These are phyloP conservation scores for Micromussa lordhowensis DNA, from an alignment of 92 coral and sea anemone genomes.

Conservation along the genomic window DNA sequence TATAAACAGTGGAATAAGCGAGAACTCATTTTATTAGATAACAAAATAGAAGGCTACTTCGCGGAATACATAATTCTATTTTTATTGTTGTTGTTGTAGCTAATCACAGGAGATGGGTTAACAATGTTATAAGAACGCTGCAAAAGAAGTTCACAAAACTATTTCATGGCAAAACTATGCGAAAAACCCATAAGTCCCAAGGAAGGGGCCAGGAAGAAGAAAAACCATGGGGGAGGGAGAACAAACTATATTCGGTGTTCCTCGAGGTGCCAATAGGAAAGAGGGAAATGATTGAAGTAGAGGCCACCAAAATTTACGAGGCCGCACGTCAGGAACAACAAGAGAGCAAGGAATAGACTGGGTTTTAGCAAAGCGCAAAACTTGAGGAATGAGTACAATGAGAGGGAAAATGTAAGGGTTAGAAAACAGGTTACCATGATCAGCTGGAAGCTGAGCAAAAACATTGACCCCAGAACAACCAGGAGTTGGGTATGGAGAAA, in stretches of 20 bases:
- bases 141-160: neutral
- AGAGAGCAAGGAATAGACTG: constrained; percentile 36
- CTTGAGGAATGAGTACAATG: neutral
- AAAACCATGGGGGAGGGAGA: constrained; percentile 2
- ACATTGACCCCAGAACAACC: constrained; percentile 44
- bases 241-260: constrained; percentile 10
- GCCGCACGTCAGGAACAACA: constrained; percentile 64
- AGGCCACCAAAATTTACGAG: too few relatives aligned
- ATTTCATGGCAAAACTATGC: neutral
- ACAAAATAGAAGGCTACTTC: too few relatives aligned
- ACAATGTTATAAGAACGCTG: neutral
- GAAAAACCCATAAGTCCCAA: neutral
- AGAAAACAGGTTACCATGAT: neutral
- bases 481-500: constrained; percentile 31
- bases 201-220: constrained; percentile 33
- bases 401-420: too few relatives aligned
- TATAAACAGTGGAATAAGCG: neutral
- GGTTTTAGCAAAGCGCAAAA: constrained; percentile 4
- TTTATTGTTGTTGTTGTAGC: neutral
- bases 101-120: neutral
- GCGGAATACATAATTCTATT: too few relatives aligned
- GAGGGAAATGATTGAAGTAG: constrained; percentile 61
- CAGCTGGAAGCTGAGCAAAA: constrained; percentile 18
- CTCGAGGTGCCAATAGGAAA: constrained; percentile 26
- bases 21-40: too few relatives aligned